Evolutionary conservation across 2,888 invertebrate genomes (phyloP).

Genomic region (Chouioia cunea): DNA sequence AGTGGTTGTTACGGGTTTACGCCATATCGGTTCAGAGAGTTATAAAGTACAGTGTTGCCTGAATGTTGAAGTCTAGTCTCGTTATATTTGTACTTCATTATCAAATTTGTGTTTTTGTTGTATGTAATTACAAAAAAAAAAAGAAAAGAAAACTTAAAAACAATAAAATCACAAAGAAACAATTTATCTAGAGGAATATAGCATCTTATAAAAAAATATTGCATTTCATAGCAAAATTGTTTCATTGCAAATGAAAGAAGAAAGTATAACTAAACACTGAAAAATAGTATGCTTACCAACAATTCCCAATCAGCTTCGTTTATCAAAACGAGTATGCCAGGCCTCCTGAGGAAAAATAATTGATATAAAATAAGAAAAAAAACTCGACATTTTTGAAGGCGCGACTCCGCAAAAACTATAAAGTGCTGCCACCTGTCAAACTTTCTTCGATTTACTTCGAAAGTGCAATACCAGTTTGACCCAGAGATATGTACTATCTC

Average conservation of each 20-base stretch:
- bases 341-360: constrained; percentile 73
- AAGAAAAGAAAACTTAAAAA: neutral
- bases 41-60: too few species aligned
- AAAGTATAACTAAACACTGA: neutral
- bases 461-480: too few species aligned
- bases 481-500: neutral
- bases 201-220: neutral
- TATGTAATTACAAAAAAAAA: too few species aligned
- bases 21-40: too few species aligned
- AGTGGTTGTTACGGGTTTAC: too few species aligned
- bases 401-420: neutral
- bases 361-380: constrained; percentile 2
- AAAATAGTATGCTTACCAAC: constrained; percentile 71
- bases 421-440: neutral
- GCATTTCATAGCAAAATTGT: constrained; percentile 14
- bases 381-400: neutral
- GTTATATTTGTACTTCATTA: too few species aligned
- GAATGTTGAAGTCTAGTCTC: too few species aligned
- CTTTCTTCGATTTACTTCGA: neutral
- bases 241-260: too few species aligned
- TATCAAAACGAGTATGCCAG: constrained; percentile 93
- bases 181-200: neutral
- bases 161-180: constrained; percentile 2
- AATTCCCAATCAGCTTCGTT: constrained; percentile 98
- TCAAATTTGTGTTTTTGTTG: too few species aligned